Evolutionary conservation across 2,113 vertebrate species (phyloP).

Genomic region (Daubentonia madagascariensis): DNA sequence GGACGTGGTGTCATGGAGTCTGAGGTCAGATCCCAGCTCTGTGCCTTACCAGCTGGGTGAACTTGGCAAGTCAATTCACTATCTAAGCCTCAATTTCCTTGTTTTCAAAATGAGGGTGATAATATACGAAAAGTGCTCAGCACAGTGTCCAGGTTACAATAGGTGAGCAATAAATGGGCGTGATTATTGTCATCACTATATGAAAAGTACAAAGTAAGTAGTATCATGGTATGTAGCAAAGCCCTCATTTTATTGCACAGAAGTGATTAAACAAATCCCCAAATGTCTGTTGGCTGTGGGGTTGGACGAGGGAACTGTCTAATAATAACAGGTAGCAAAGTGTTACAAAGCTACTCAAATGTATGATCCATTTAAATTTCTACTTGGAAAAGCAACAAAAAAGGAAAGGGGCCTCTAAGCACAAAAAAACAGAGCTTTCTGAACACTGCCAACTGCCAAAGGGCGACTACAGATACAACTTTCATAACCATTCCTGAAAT

Average conservation of each 20-base stretch:
- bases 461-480: not conserved
- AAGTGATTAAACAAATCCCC: not conserved
- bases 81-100: not conserved
- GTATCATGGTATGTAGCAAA: not conserved
- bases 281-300: not conserved
- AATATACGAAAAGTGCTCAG: not conserved
- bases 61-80: not conserved
- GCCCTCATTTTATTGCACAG: not conserved
- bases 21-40: not conserved
- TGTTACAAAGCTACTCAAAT: not conserved
- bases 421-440: not conserved
- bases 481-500: not conserved
- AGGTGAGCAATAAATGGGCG: not conserved
- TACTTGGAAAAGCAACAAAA: not conserved
- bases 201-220: not conserved
- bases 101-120: not conserved
- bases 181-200: not conserved
- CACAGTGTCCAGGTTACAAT: not conserved
- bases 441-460: not conserved
- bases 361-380: not conserved
- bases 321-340: not conserved
- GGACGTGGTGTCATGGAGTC: not conserved
- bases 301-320: not conserved
- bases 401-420: not conserved
- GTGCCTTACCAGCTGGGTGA: not conserved